These are phyloP conservation scores for Hemiscyllium ocellatum DNA, from an alignment of 2,113 vertebrate species.

Conservation along the genomic window DNA sequence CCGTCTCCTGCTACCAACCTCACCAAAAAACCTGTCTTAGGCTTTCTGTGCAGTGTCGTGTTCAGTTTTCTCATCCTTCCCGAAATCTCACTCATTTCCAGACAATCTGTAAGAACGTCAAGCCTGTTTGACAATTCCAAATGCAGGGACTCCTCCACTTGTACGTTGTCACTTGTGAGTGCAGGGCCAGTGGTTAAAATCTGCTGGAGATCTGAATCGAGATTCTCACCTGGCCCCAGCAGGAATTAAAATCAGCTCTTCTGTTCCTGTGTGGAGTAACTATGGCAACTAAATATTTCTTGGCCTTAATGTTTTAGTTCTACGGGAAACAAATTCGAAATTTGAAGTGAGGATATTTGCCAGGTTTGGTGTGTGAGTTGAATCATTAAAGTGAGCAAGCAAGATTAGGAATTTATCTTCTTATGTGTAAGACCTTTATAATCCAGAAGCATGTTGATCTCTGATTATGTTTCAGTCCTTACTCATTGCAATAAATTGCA, in stretches of 20 bases:
- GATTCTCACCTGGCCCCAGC: background rate
- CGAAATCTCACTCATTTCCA: too few relatives aligned
- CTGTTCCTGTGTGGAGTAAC: background rate
- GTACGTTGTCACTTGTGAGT: too few relatives aligned
- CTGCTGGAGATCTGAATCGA: too few relatives aligned
- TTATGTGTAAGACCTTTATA: background rate
- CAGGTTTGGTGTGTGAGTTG: background rate
- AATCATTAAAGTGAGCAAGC: background rate
- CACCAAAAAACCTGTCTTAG: too few relatives aligned
- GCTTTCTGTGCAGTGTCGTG: too few relatives aligned
- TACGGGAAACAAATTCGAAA: background rate
- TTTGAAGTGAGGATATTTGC: background rate
- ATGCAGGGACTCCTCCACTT: too few relatives aligned
- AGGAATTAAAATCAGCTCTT: background rate
- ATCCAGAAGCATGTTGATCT: background rate
- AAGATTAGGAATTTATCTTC: background rate
- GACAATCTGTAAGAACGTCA: too few relatives aligned
- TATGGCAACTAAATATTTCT: background rate
- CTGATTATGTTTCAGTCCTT: background rate
- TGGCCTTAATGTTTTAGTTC: background rate
- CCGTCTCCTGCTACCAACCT: too few relatives aligned
- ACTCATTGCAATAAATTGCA: background rate
- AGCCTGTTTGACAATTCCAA: too few relatives aligned
- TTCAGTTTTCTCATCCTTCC: too few relatives aligned
- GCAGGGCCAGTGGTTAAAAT: background rate